Evolutionary conservation across 1,140 invertebrate genomes (phyloP).

Genomic region (Drosophila santomea): DNA sequence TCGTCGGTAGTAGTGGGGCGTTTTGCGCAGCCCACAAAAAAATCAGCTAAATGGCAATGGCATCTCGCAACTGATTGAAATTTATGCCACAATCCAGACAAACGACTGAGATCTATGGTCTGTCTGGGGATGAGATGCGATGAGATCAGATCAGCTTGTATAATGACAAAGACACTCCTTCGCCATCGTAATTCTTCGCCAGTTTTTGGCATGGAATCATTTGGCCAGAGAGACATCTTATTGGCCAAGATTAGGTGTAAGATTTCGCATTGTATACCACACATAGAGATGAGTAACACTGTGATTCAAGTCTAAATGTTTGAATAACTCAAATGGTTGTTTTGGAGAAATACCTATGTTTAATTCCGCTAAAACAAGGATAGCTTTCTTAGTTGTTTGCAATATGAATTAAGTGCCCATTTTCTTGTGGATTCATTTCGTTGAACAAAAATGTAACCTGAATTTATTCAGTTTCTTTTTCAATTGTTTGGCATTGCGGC

Average conservation of each 20-base stretch:
- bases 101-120: conserved; percentile 13
- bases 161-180: conserved; percentile 26
- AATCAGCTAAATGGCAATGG: not conserved
- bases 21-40: conserved; percentile 11
- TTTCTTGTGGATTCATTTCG: not conserved
- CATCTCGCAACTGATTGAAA: conserved; percentile 39
- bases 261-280: not conserved
- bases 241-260: conserved; percentile 4
- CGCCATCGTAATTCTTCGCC: conserved; percentile 8
- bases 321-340: not conserved
- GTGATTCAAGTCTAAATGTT: not conserved
- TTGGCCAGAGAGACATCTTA: not conserved
- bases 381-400: no score
- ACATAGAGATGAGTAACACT: not conserved
- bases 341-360: not conserved
- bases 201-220: conserved; percentile 18
- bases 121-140: conserved; percentile 14
- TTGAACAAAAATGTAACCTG: not conserved
- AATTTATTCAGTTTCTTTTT: conserved; percentile 1
- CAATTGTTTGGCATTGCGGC: conserved; percentile 7
- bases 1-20: not conserved
- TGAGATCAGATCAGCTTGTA: conserved; percentile 26
- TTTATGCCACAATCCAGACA: conserved; percentile 24
- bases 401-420: not conserved
- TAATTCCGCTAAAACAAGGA: no score